Percentiles rank a stretch among this genome's conserved stretches.
Evolutionary conservation across 2,888 invertebrate species (phyloP).

Genomic region (Willowsia nigromaculata): DNA sequence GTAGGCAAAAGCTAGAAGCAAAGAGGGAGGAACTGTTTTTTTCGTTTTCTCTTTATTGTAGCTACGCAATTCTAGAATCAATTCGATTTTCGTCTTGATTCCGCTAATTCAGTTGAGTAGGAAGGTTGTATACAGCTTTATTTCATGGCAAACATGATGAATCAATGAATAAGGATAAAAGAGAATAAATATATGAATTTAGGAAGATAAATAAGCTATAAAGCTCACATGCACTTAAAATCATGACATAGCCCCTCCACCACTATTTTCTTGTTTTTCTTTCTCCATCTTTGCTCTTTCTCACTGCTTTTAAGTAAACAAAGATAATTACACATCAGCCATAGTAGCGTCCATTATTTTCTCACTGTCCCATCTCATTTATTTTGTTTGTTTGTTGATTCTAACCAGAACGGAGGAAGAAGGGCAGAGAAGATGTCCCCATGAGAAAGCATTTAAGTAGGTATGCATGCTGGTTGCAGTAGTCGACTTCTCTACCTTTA

Average conservation of each 20-base stretch:
- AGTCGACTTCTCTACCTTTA: too few relatives aligned
- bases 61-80: neutral
- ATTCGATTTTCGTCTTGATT: neutral
- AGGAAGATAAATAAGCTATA: too few relatives aligned
- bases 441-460: neutral
- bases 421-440: neutral
- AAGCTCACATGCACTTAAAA: too few relatives aligned
- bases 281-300: neutral
- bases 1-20: neutral
- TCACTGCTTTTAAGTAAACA: constrained; percentile 52
- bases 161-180: too few relatives aligned
- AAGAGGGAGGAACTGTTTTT: neutral
- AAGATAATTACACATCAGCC: constrained; percentile 20
- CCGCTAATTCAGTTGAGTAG: neutral
- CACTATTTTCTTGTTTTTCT: neutral
- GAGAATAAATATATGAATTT: too few relatives aligned
- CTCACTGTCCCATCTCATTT: neutral
- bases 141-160: neutral
- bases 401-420: neutral
- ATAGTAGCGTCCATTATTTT: constrained; percentile 31
- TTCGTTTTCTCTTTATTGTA: neutral
- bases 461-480: too few relatives aligned
- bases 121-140: too few relatives aligned
- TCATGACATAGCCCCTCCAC: too few relatives aligned
- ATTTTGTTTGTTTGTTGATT: neutral